phyloP scores from a whole-genome alignment of 2,113 vertebrate genomes.

The Dendropsophus ebraccatus region DNA sequence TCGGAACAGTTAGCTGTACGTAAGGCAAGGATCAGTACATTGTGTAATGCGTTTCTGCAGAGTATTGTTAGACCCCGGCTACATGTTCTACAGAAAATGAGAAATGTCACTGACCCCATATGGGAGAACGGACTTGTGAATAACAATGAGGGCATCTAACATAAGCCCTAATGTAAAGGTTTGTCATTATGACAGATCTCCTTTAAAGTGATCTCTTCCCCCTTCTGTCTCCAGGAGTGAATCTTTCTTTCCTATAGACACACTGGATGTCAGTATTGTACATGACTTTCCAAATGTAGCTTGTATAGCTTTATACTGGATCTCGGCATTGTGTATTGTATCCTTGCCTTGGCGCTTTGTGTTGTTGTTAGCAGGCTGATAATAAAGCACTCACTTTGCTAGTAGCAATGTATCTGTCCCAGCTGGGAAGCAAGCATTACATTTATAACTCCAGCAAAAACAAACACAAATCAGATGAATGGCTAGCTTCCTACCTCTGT shows the following conservation, averaged over 20 bases:
- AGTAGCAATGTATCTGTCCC: constrained; percentile 55
- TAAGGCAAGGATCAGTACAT: background rate
- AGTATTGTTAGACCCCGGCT: background rate
- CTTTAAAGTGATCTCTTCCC: background rate
- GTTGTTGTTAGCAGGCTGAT: constrained; percentile 57
- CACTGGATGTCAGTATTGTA: background rate
- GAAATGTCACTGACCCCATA: background rate
- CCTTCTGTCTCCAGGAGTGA: background rate
- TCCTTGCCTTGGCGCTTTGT: constrained; percentile 60
- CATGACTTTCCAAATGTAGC: background rate
- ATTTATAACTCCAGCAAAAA: constrained; percentile 57
- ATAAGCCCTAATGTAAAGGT: background rate
- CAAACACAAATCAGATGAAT: constrained; percentile 57
- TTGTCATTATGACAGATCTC: background rate
- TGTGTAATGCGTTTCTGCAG: background rate
- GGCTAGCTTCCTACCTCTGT: constrained; percentile 35
- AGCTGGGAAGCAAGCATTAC: constrained; percentile 49
- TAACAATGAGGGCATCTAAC: background rate
- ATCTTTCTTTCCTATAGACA: background rate
- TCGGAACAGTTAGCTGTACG: background rate
- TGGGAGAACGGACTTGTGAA: background rate
- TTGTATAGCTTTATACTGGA: background rate
- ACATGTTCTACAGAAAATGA: background rate
- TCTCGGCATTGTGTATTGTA: background rate
- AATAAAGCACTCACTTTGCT: constrained; percentile 63